These are phyloP conservation scores for Pituophis catenifer DNA, from an alignment of 2,113 vertebrate species.

Conservation along the genomic window DNA sequence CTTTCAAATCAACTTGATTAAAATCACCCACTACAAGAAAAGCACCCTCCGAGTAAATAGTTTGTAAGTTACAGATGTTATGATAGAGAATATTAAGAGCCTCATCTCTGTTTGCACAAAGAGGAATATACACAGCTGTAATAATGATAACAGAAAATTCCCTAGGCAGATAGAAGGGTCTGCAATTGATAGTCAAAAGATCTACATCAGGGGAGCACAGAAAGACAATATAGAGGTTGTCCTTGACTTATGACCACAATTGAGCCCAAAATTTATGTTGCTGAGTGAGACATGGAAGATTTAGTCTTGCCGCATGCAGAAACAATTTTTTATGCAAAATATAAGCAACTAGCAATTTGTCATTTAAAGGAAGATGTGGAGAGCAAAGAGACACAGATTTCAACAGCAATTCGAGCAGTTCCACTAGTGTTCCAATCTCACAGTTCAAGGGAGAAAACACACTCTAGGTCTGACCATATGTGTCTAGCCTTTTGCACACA, in stretches of 20 bases:
- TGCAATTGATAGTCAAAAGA: not conserved
- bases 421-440: not conserved
- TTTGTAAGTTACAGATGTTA: not conserved
- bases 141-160: not conserved
- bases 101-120: not conserved
- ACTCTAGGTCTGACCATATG: not conserved
- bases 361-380: not conserved
- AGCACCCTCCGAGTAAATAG: too few relatives aligned
- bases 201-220: not conserved
- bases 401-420: not conserved
- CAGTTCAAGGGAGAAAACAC: not conserved
- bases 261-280: not conserved
- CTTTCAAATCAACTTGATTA: too few relatives aligned
- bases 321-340: not conserved
- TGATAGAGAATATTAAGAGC: not conserved
- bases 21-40: too few relatives aligned
- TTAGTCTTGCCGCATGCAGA: too few relatives aligned
- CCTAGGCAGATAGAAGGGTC: not conserved
- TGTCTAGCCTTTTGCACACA: not conserved
- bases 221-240: not conserved
- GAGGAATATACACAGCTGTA: not conserved
- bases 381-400: not conserved
- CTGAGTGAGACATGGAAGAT: not conserved
- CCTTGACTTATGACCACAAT: not conserved
- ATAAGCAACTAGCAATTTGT: not conserved